phyloP scores from a whole-genome alignment of 2,888 invertebrate species.

The Diaprepes abbreviatus region DNA sequence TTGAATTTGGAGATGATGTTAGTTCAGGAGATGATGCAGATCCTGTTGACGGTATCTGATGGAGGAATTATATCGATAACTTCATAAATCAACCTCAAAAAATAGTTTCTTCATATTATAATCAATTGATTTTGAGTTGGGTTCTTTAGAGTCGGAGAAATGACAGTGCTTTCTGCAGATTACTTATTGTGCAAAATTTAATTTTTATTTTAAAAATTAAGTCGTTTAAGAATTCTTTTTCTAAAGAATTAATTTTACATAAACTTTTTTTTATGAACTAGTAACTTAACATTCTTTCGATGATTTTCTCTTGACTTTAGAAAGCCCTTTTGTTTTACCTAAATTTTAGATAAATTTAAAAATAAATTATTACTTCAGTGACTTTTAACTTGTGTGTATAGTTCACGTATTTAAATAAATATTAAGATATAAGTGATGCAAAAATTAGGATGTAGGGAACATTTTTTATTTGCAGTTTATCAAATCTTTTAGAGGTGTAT shows the following conservation, averaged over 20 bases:
- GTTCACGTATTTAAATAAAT: conserved; percentile 19
- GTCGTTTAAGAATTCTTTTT: no score
- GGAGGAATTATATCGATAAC: not conserved
- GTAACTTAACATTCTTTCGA: not conserved
- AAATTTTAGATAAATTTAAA: not conserved
- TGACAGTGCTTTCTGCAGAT: not conserved
- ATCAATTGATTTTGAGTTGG: conserved; percentile 13
- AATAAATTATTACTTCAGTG: conserved; percentile 20
- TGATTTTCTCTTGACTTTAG: conserved; percentile 9
- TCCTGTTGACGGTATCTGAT: conserved; percentile 64
- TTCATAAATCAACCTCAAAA: conserved; percentile 15
- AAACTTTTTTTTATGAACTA: not conserved
- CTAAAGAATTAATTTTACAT: not conserved
- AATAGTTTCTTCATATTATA: conserved; percentile 29
- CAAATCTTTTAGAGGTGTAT: not conserved
- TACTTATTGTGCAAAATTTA: no score
- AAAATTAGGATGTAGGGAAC: conserved; percentile 9
- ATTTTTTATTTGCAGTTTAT: not conserved
- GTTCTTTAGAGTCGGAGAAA: conserved; percentile 10
- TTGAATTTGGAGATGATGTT: conserved; percentile 96
- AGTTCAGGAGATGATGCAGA: conserved; percentile 91
- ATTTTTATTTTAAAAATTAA: no score
- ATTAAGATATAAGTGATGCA: conserved; percentile 13
- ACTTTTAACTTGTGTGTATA: conserved; percentile 18
- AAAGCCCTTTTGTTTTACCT: not conserved